These are phyloP conservation scores for Poeciliopsis paucimaculata DNA, from an alignment of 2,797 vertebrate genomes.

Conservation along the genomic window DNA sequence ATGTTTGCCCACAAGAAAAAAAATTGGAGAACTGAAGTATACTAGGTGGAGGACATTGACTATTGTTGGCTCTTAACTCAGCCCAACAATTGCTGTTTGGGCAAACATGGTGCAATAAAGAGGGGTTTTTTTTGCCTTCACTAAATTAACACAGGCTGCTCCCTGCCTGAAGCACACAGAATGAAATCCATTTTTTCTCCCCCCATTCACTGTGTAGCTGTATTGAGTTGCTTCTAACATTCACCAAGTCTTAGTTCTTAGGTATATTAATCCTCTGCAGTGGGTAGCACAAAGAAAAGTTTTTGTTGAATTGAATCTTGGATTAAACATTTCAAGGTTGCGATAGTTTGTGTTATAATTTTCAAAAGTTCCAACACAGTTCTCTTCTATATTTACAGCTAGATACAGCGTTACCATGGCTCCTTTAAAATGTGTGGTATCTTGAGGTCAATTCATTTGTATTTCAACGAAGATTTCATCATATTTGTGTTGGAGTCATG, in stretches of 20 bases:
- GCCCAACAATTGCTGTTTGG: constrained; percentile 31
- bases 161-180: constrained; percentile 26
- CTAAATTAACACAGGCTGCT: constrained; percentile 45
- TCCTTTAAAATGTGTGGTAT: constrained; percentile 13
- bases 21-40: constrained; percentile 19
- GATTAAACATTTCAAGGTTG: constrained; percentile 14
- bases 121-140: constrained; percentile 36
- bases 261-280: constrained; percentile 25
- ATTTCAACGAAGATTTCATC: constrained; percentile 28
- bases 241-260: constrained; percentile 41
- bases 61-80: constrained; percentile 46
- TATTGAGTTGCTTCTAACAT: constrained; percentile 23
- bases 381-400: constrained; percentile 19
- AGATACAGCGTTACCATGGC: constrained; percentile 42
- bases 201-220: constrained; percentile 16
- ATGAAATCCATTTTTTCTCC: constrained; percentile 24
- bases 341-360: constrained; percentile 15
- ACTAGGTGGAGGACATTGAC: constrained; percentile 24
- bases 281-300: constrained; percentile 10
- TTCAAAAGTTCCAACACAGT: constrained; percentile 13
- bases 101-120: constrained; percentile 44
- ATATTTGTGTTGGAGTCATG: constrained; percentile 19
- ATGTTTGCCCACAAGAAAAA: neutral
- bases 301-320: constrained; percentile 30
- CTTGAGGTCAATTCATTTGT: constrained; percentile 38